Base-by-base conservation (phyloP, 2,888 invertebrate genomes). In the Torymus aiolomorphi region DNA sequence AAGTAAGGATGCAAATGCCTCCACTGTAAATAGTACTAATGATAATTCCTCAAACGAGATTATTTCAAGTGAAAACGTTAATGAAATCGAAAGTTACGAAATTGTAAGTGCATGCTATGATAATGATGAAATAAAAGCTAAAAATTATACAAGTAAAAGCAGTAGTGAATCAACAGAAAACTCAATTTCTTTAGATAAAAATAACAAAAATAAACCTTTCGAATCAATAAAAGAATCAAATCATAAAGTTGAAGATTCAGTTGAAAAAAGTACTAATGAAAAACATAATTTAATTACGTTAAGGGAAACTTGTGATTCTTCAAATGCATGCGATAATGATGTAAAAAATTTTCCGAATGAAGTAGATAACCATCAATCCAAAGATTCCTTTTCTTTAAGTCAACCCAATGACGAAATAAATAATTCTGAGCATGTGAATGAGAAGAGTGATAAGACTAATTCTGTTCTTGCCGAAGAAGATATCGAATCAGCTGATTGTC, bases 321-420 rank as follows among this genome's bases (percentile, higher is more conserved):
- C 56, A 66, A 24, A 51, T 51, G 51, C 11, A 31, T 52, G 16
- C 14, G 18, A 76, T 54, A 12, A 16, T 31, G 2, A 24, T 52
- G 51, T 10, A n/a, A 59, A 11, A 20, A 42, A 42, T 42, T 42
- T 42, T 42, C n/a, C 63, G 3, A 42, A 12, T 54, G 18, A 54
- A 73, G 42, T 20, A 12, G 52, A 76, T 54, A 70, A 63, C 11
- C 20, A 42, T n/a, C 20, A 49, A 63, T 18, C 16, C 49, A 49
- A 54, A 49, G 62, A 62, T 62, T 70, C 63, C 18, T 13, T 31
- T 67, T 52, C 54, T 51, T n/a, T 13, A 16, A 51, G 54, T 51
- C 18, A 61, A 67, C 61, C 31, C 31, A 52, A 59, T 75, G 54
- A 67, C 31, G 18, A 52, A 18, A 1, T 67, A 67, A 56, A 54